Base-by-base conservation (phyloP, 2,888 invertebrate species). In the Heliconius hortense region DNA sequence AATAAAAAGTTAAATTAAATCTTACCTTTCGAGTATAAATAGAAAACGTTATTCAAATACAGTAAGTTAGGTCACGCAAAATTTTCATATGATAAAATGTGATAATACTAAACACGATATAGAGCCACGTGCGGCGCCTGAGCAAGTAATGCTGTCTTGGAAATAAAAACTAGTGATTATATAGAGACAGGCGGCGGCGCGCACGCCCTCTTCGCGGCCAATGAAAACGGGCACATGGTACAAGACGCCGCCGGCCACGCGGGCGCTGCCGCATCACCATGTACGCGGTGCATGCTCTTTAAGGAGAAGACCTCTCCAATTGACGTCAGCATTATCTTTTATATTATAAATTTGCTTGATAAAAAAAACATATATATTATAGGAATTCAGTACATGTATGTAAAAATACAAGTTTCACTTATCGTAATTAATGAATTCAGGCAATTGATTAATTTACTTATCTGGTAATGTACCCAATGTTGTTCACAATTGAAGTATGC, bases 181-280 rank as follows among this genome's bases (percentile, higher is more conserved):
- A 91, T 90, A 90, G 81, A 81, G 66, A 82, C 86, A 82, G 89
- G 88, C 86, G 85, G 85, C 81, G 84, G 85, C 86, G 83, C 82
- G 85, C 93, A 93, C 92, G 88, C 93, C 93, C 90, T 89, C 92
- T 79, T 76, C 82, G 81, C 86, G 83, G 76, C 93, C 93, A 93
- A 94, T 93, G 84, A 86, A 86, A 88, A 84, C 85, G 83, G 77
- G 82, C 81, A 80, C 84, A 87, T 84, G 85, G 84, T 83, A 84
- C 86, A 83, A 85, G 69, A 85, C 85, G 85, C 84, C 87, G 80
- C 77, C 82, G 85, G 80, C 87, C 92, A 92, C 92, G 92, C 90
- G 87, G 84, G 77, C 78, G 81, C 77, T 78, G 84, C 81, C 82
- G 80, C 79, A 79, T 75, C 81, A 81, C 80, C 91, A 91, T 89